A percentile compares a stretch with the other conserved stretches of the same genome.
These are phyloP conservation scores for Colistium nudipinnis DNA, from an alignment of 2,113 vertebrate genomes.

Conservation along the genomic window DNA sequence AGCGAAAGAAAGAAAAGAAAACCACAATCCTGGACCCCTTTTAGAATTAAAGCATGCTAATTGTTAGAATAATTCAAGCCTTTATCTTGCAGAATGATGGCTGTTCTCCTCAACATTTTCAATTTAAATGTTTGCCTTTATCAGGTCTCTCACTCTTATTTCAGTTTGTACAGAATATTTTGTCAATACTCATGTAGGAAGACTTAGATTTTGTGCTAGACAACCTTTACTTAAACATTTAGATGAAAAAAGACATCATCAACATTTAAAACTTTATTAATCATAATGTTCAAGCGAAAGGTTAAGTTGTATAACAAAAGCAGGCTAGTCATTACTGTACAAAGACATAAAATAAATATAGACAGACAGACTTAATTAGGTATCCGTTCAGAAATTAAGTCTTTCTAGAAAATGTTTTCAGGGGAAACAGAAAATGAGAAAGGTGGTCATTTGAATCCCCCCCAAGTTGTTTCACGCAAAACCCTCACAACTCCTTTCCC, in stretches of 20 bases:
- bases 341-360: neutral
- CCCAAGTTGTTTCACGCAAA: neutral
- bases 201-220: too few species aligned
- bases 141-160: too few species aligned
- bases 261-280: conserved; percentile 36
- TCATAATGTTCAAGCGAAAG: conserved; percentile 16
- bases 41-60: too few species aligned
- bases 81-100: too few species aligned
- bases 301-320: conserved; percentile 8
- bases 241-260: neutral
- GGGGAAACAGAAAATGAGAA: conserved; percentile 2
- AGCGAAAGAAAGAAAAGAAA: too few species aligned
- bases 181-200: too few species aligned
- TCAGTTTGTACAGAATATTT: neutral
- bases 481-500: neutral
- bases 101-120: too few species aligned
- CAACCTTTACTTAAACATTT: too few species aligned
- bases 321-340: neutral
- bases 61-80: too few species aligned
- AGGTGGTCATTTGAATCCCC: accelerated
- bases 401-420: neutral
- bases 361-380: neutral
- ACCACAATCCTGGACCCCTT: too few species aligned
- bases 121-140: too few species aligned
- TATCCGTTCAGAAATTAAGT: conserved; percentile 6